A percentile compares a stretch with the other conserved stretches of the same genome.
These are phyloP conservation scores for Dynastes grantii DNA, from an alignment of 2,888 invertebrate genomes.

Conservation along the genomic window DNA sequence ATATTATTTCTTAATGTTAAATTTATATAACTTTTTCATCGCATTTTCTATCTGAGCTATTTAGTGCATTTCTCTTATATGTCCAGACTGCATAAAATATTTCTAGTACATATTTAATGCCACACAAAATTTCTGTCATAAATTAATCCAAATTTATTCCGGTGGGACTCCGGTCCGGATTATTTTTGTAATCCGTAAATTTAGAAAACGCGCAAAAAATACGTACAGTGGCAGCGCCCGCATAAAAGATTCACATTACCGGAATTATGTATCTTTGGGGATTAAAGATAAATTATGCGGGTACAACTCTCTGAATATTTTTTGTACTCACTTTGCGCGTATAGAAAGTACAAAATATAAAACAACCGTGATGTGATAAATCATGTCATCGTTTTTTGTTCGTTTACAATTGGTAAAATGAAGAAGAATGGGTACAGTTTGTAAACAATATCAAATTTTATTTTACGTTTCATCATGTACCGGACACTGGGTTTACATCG, in stretches of 20 bases:
- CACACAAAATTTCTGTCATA: constrained; percentile 26
- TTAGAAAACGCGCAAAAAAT: constrained; percentile 31
- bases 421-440: neutral
- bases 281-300: constrained; percentile 43
- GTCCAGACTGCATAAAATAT: constrained; percentile 1
- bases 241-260: constrained; percentile 42
- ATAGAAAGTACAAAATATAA: constrained; percentile 16
- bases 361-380: constrained; percentile 21
- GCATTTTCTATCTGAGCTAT: too few species aligned
- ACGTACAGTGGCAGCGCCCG: constrained; percentile 1
- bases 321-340: constrained; percentile 18
- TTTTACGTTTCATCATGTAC: neutral
- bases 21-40: too few species aligned
- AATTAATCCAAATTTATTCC: constrained; percentile 43
- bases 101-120: neutral
- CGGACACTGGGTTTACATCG: too few species aligned
- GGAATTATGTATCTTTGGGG: constrained; percentile 46
- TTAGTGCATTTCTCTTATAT: too few species aligned
- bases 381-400: neutral
- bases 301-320: constrained; percentile 31
- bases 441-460: neutral
- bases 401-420: neutral
- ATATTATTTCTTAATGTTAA: too few species aligned
- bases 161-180: constrained; percentile 16
- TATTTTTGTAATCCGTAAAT: constrained; percentile 43